Base-by-base conservation (phyloP, 2,797 vertebrate genomes). In the Crocodylus rhombifer region DNA sequence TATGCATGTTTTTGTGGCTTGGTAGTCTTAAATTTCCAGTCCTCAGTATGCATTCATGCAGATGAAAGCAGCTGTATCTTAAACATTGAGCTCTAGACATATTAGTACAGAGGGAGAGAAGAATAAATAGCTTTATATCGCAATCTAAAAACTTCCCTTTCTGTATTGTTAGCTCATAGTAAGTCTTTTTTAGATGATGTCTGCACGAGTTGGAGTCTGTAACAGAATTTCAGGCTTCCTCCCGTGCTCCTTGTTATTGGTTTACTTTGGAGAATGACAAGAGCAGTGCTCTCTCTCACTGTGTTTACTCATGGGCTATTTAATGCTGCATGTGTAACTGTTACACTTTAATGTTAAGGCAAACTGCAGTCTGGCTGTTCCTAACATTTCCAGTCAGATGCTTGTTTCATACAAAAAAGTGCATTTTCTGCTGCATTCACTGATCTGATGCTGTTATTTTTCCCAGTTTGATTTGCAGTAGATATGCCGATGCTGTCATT, bases 41-140 rank as follows among this genome's bases (percentile, higher is more conserved):
- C 26, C 71, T 64, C 60, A 23, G 56, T 83, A 23, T 55, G 56
- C 14, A 7, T 63, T 76, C 30, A 2, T 77, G 85, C 26, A 90
- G 84, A 61, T 87, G 11, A 82, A 82, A 87, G 28, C 36, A 82
- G 42, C 61, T 91, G 26, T 84, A 76, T 94, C 60, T 73, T 87
- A 11, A 2, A 6, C 20, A 60, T 63, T 78, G 61, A 93, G 92
- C 78, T 86, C 87, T 93, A 87, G 71, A 74, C 86, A 77, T 6
- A 69, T 51, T 36, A 15, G 71, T 77, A 75, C 75, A 82, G 60
- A 67, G 30, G 25, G 69, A 82, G 42, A 82, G 92, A 80, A 86
- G 62, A 60, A 28, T 61, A 87, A 87, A 89, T 73, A 77, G 84
- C 69, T 94, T 96, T 80, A 90, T 92, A 90, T 96, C 80, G 94